Base-by-base conservation (phyloP, 2,888 invertebrate species). In the Cataglyphis livida region DNA sequence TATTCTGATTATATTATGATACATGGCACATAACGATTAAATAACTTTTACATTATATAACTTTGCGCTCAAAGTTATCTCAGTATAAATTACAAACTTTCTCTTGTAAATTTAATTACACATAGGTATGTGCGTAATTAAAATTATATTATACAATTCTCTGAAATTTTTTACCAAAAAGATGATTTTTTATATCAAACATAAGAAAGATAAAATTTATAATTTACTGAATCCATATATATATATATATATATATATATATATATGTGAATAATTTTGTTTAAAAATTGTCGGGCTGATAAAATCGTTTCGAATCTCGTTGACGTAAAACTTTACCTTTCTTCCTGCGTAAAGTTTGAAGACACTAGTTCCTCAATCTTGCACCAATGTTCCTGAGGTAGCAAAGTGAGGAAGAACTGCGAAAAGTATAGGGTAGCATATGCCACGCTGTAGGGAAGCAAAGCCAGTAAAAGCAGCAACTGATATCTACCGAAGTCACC, bases 401-500 rank as follows among this genome's bases (percentile, higher is more conserved):
- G 94, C 44, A 95, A 89, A 0, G 95, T 95, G 75, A 95, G 93
- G 88, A 96, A 96, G 64, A 95, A 94, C 88, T 95, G 95, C 25
- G 95, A 94, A 90, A 96, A 95, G 84, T 95, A 95, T 0, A 95
- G 94, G 75, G 95, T 94, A 10, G 95, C 95, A 68, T 95, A 95
- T 66, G 95, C 94, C 38, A 95, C 92, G 70, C 94, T 94, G 86
- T 95, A 95, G 0, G 96, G 95, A 65, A 95, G 93, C 84, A 95
- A 90, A 25, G 95, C 90, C 3, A 95, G 62, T 78, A 95, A 94
- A 10, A 95, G 91, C 25, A 94, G 89, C 90, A 95, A 94, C 89
- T 95, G 95, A 87, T 95, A 95, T 82, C 92, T 90, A 38, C 95
- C 95, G 88, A 95, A 95, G 86, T 95, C 95, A 1, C 95, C 95